Conservation (phyloP, 2,113 vertebrate genomes). For the Cyprinodon variegatus region DNA sequence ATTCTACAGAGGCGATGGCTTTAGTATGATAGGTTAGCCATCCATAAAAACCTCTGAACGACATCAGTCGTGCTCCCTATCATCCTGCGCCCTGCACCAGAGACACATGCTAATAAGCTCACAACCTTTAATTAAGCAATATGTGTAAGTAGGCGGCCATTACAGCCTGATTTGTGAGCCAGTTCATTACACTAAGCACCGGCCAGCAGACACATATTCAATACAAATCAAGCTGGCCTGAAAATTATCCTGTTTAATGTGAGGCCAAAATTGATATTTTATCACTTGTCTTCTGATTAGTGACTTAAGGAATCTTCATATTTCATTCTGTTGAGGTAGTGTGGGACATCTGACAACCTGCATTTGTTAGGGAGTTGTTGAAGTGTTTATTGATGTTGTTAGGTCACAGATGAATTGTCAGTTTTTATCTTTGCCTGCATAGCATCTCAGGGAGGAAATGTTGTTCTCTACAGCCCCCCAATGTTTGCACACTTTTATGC, state of each 20-base stretch:
- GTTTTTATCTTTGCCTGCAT: conserved; percentile 33
- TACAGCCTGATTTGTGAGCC: conserved; percentile 98
- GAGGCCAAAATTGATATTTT: conserved; percentile 90
- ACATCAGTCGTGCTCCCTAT: conserved; percentile 85
- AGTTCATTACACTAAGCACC: conserved; percentile 94
- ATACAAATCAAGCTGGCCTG: conserved; percentile 94
- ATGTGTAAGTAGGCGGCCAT: conserved; percentile 99
- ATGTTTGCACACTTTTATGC: neutral
- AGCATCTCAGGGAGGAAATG: neutral
- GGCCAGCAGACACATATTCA: conserved; percentile 95
- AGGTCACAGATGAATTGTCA: conserved; percentile 51
- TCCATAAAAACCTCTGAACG: conserved; percentile 91
- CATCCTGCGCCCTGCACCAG: conserved; percentile 85
- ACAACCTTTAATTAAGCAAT: conserved; percentile 99
- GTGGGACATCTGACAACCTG: conserved; percentile 76
- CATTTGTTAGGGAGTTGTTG: conserved; percentile 76
- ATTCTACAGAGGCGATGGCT: conserved; percentile 79
- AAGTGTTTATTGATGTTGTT: conserved; percentile 82
- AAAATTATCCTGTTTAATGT: conserved; percentile 93
- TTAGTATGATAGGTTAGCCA: conserved; percentile 93
- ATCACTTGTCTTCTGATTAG: conserved; percentile 85
- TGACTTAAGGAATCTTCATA: conserved; percentile 82
- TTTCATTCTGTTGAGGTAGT: conserved; percentile 78
- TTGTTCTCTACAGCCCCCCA: neutral
- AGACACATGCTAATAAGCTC: conserved; percentile 99